A percentile compares a stretch with the other conserved stretches of the same genome.
Conservation (phyloP, 2,113 vertebrate species). For the Ailuropoda melanoleuca region DNA sequence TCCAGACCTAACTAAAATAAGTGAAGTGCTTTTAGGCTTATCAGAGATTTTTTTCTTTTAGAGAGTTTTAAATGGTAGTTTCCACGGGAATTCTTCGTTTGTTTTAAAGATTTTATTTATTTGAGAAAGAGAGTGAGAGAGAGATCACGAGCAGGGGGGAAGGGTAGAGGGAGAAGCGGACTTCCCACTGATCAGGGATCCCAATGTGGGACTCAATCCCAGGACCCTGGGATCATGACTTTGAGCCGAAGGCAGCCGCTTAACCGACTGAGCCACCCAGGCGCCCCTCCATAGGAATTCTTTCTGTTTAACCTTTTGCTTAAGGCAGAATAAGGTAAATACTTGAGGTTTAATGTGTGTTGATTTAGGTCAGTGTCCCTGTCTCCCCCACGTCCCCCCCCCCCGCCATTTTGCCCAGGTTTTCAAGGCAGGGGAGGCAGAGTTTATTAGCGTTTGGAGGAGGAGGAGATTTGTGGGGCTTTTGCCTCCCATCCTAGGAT, state of each 20-base stretch:
- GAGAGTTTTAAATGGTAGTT: constrained; percentile 34
- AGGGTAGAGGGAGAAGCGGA: too few species aligned
- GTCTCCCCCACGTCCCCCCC: background rate
- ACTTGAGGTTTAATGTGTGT: constrained; percentile 22
- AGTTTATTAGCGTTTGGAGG: background rate
- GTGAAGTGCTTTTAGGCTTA: background rate
- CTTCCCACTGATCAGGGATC: background rate
- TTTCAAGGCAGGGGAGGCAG: background rate
- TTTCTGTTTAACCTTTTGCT: constrained; percentile 35
- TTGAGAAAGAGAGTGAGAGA: too few species aligned
- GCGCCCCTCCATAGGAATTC: background rate
- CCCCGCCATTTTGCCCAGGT: background rate
- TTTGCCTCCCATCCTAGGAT: background rate
- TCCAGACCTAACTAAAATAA: constrained; percentile 32
- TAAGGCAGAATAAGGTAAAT: constrained; percentile 18
- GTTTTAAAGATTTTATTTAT: too few species aligned
- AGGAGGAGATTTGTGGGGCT: background rate
- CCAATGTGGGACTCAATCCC: background rate
- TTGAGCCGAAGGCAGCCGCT: background rate
- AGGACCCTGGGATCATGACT: background rate
- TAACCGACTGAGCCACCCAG: background rate
- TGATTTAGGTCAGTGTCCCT: background rate
- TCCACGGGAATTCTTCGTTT: constrained; percentile 5
- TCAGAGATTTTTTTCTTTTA: constrained; percentile 1
- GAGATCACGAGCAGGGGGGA: too few species aligned